phyloP scores from a whole-genome alignment of 1,140 invertebrate species.

The Drosophila kohkoa region DNA sequence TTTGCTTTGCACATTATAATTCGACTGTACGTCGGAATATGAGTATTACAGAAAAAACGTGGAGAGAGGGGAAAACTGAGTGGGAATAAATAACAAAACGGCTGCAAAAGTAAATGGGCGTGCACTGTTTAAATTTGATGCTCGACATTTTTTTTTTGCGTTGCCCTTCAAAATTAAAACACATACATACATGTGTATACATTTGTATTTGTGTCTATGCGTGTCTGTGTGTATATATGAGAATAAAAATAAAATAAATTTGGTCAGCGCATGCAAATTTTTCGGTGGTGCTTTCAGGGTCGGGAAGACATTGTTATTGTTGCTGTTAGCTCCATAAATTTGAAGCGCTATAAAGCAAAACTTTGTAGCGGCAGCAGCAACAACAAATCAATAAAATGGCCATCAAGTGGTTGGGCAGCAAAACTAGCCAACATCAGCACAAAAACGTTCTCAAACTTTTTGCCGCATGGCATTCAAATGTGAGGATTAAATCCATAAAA shows the following conservation, averaged over 20 bases:
- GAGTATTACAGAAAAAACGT: constrained; percentile 47
- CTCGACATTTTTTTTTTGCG: constrained; percentile 61
- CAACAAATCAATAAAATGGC: constrained; percentile 77
- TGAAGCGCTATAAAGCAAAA: constrained; percentile 52
- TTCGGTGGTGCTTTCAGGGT: constrained; percentile 66
- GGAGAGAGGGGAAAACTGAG: not conserved
- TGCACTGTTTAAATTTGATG: constrained; percentile 61
- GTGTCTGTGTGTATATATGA: not conserved
- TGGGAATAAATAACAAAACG: constrained; percentile 60
- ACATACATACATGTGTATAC: constrained; percentile 28
- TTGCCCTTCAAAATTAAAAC: constrained; percentile 52
- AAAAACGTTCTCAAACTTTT: constrained; percentile 30
- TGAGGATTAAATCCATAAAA: constrained; percentile 29
- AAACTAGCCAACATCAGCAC: constrained; percentile 51
- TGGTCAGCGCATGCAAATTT: constrained; percentile 71
- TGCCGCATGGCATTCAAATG: constrained; percentile 27
- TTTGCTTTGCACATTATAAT: constrained; percentile 42
- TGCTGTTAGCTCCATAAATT: constrained; percentile 61
- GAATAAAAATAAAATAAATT: constrained; percentile 58
- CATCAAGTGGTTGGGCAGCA: constrained; percentile 54
- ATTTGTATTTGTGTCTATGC: constrained; percentile 11
- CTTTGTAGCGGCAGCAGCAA: constrained; percentile 44
- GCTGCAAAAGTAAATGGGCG: constrained; percentile 56
- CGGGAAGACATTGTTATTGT: constrained; percentile 36
- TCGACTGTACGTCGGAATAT: constrained; percentile 47